phyloP scores from a whole-genome alignment of 53 echinoderm and acorn worm genomes.

The Stichopus horrens region DNA sequence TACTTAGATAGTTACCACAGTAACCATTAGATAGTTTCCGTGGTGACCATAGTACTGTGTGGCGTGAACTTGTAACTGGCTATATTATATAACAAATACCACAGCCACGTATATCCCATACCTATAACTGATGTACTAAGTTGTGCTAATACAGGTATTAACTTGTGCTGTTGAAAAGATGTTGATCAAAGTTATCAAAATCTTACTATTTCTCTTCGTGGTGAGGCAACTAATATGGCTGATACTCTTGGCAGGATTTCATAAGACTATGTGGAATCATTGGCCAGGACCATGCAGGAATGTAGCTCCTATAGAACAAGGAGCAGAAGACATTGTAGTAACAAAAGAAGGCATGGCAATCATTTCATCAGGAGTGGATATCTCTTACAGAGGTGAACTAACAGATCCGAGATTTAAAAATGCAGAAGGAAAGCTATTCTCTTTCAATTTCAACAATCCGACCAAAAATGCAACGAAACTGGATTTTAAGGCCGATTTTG shows the following conservation, averaged over 20 bases:
- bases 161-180: neutral
- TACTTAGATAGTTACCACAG: too few species aligned
- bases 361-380: conserved; percentile 22
- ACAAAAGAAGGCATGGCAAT: conserved; percentile 26
- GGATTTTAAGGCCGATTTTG: neutral
- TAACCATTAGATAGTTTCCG: too few species aligned
- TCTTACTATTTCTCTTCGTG: neutral
- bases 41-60: too few species aligned
- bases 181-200: conserved; percentile 4
- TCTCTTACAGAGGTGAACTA: neutral
- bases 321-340: conserved; percentile 36
- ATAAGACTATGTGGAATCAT: conserved; percentile 28
- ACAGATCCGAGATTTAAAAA: conserved; percentile 7
- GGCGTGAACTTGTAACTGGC: too few species aligned
- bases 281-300: conserved; percentile 42
- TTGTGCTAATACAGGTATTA: too few species aligned
- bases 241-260: conserved; percentile 12
- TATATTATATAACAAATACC: too few species aligned
- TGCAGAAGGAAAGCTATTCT: conserved; percentile 16
- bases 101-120: too few species aligned
- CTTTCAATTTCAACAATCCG: conserved; percentile 40
- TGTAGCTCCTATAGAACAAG: conserved; percentile 27
- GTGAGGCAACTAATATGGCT: neutral
- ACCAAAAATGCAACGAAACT: conserved; percentile 23
- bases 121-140: too few species aligned